phyloP scores from a whole-genome alignment of 2,113 vertebrate genomes.

The Casuarius casuarius region DNA sequence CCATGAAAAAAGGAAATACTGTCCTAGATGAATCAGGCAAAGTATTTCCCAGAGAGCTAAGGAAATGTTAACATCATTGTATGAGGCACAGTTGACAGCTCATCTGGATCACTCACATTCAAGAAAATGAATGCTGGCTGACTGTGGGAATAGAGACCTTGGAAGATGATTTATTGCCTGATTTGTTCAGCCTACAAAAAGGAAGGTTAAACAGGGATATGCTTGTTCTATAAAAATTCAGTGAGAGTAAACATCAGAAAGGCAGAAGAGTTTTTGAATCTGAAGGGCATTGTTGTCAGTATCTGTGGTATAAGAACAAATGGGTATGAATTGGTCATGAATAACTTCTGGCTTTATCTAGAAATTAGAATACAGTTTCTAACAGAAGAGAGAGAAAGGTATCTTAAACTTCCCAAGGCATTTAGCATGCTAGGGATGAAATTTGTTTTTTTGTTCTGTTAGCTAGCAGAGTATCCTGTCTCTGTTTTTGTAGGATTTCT shows the following conservation, averaged over 20 bases:
- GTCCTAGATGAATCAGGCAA: background rate
- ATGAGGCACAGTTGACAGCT: background rate
- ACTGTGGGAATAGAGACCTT: background rate
- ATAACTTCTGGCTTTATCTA: background rate
- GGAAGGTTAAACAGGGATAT: background rate
- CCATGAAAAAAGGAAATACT: background rate
- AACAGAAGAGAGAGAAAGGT: background rate
- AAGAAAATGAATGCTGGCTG: background rate
- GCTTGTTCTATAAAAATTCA: background rate
- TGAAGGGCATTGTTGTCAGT: background rate
- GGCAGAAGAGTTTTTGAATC: background rate
- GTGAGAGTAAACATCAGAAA: background rate
- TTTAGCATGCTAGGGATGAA: background rate
- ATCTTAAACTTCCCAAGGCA: background rate
- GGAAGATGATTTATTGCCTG: background rate
- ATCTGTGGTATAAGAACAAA: background rate
- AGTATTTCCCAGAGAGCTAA: background rate
- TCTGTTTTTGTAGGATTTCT: background rate
- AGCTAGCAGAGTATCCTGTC: background rate
- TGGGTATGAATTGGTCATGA: background rate
- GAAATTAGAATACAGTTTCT: background rate
- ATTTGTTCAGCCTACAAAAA: background rate
- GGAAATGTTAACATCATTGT: background rate
- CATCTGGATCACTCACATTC: background rate
- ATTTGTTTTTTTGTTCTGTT: background rate